These are phyloP conservation scores for Prochilodus magdalenae DNA, from an alignment of 2,113 vertebrate genomes.

Conservation along the genomic window DNA sequence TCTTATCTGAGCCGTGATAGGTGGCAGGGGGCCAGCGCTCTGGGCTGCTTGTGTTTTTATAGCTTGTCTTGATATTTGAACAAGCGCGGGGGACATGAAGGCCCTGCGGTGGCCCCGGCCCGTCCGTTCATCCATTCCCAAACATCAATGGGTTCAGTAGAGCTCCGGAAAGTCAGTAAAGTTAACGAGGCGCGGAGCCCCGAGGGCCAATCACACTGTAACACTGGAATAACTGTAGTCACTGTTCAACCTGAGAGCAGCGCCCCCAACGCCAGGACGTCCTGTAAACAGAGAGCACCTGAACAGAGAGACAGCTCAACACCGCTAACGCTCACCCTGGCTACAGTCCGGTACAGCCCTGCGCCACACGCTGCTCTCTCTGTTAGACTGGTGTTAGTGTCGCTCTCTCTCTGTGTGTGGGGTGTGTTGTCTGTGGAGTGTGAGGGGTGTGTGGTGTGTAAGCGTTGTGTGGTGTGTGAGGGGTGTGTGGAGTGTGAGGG, in stretches of 20 bases:
- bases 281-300: neutral
- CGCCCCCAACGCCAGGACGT: neutral
- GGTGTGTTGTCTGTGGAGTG: no score
- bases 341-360: neutral
- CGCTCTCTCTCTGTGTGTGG: no score
- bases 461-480: no score
- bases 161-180: neutral
- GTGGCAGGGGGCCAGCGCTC: neutral
- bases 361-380: no score
- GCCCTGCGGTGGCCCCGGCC: neutral
- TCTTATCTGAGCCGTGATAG: neutral
- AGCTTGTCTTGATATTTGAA: constrained; percentile 3
- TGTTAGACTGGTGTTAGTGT: no score
- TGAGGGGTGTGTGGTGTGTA: no score
- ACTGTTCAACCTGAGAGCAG: constrained; percentile 4
- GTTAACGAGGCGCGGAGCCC: neutral
- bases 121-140: neutral
- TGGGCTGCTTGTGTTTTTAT: neutral
- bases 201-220: neutral
- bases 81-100: neutral
- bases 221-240: constrained; percentile 1
- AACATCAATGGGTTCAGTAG: neutral
- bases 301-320: neutral
- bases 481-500: no score
- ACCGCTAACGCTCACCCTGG: neutral